Percentiles rank a stretch among this genome's conserved stretches.
Conservation (phyloP, 1,140 invertebrate species). For the Acyrthosiphon pisum region DNA sequence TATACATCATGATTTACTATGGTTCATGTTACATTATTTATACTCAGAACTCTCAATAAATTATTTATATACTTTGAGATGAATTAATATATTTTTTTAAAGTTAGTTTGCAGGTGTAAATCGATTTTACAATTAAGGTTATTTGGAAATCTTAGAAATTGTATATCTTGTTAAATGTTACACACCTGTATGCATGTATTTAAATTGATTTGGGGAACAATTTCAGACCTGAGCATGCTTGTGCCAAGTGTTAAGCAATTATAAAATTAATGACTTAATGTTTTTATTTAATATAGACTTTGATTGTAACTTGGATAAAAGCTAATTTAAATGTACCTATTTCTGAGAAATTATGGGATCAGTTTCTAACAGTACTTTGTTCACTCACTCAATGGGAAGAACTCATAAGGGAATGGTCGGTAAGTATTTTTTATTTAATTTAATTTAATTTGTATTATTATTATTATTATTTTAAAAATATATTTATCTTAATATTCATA, state of each 20-base stretch:
- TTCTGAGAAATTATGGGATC: constrained; percentile 89
- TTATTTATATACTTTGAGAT: neutral
- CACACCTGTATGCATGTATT: neutral
- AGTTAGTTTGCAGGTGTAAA: neutral
- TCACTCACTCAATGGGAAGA: constrained; percentile 94
- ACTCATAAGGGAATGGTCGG: constrained; percentile 94
- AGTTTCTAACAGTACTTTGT: constrained; percentile 86
- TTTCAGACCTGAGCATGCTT: neutral
- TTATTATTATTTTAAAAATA: neutral
- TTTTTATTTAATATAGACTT: constrained; percentile 74
- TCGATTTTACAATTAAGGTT: neutral
- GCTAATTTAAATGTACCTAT: constrained; percentile 94
- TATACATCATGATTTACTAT: neutral
- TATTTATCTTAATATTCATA: neutral
- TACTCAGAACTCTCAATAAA: neutral
- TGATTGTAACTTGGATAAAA: constrained; percentile 98
- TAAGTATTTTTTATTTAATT: constrained; percentile 66
- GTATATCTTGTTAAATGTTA: neutral
- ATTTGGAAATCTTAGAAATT: neutral
- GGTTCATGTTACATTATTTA: neutral
- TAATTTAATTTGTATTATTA: neutral
- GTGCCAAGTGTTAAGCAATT: neutral
- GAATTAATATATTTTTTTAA: too few species aligned
- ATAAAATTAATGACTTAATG: neutral
- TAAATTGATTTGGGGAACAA: neutral